These are phyloP conservation scores for Amiota communis DNA, from an alignment of 2,888 invertebrate genomes.

Conservation along the genomic window DNA sequence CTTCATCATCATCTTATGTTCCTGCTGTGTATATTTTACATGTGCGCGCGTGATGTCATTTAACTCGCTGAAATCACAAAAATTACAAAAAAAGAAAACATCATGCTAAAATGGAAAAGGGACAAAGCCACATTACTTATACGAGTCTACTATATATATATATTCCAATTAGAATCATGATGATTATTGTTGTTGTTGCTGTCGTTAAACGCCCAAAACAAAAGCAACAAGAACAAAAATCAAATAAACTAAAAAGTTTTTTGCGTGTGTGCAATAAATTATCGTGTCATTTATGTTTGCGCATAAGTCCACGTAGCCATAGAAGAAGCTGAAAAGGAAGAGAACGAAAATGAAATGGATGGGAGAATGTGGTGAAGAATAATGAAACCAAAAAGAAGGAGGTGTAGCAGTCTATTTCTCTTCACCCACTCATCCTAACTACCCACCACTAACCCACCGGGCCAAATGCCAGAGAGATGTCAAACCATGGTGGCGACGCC, in stretches of 20 bases:
- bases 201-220: neutral
- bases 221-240: conserved; percentile 21
- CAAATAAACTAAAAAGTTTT: conserved; percentile 36
- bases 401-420: neutral
- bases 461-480: neutral
- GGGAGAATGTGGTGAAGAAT: too few relatives aligned
- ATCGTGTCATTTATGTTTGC: conserved; percentile 46
- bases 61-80: conserved; percentile 14
- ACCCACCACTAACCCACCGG: neutral
- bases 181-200: neutral
- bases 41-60: conserved; percentile 24
- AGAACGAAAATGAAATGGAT: neutral
- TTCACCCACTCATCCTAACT: neutral
- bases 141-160: neutral
- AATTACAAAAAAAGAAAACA: conserved; percentile 8
- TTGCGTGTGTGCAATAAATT: conserved; percentile 47
- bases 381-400: too few relatives aligned
- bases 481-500: neutral
- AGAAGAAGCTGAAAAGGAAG: conserved; percentile 19
- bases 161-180: conserved; percentile 4
- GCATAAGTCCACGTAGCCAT: conserved; percentile 43
- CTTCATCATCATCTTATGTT: too few relatives aligned
- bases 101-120: neutral
- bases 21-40: neutral
- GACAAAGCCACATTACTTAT: too few relatives aligned